phyloP scores from a whole-genome alignment of 1,140 invertebrate species.

The Melitaea cinxia region DNA sequence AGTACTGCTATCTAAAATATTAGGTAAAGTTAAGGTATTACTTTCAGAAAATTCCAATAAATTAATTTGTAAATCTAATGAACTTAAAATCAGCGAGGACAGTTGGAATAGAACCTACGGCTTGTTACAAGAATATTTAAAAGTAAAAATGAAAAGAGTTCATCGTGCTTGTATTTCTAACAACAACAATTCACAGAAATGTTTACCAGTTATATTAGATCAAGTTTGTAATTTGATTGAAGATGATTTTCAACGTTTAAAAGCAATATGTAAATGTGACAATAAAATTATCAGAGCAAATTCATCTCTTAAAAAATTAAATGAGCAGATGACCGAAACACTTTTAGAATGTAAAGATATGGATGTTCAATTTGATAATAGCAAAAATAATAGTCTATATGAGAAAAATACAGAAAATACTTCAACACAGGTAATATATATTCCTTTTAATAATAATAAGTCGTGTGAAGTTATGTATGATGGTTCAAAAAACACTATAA shows the following conservation, averaged over 20 bases:
- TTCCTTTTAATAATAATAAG: conserved; percentile 45
- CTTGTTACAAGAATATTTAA: conserved; percentile 70
- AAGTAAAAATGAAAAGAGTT: conserved; percentile 65
- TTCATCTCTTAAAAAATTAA: not conserved
- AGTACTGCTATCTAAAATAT: conserved; percentile 50
- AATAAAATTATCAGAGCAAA: conserved; percentile 24
- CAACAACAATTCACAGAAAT: conserved; percentile 35
- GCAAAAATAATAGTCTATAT: conserved; percentile 3
- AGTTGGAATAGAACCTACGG: conserved; percentile 65
- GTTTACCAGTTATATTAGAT: conserved; percentile 53
- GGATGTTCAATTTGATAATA: conserved; percentile 23
- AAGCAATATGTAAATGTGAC: conserved; percentile 48
- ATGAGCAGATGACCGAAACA: conserved; percentile 4
- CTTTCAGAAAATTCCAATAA: conserved; percentile 54
- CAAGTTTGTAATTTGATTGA: conserved; percentile 66
- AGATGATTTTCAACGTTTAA: conserved; percentile 65
- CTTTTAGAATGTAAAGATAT: conserved; percentile 8
- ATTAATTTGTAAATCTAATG: conserved; percentile 49
- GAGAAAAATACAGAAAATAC: conserved; percentile 30
- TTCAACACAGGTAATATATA: conserved; percentile 43
- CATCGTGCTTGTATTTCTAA: conserved; percentile 51
- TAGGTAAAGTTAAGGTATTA: conserved; percentile 61
- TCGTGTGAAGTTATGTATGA: conserved; percentile 50
- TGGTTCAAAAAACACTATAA: conserved; percentile 22
- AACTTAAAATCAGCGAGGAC: conserved; percentile 36